Conservation (phyloP, 2,797 vertebrate species). For the Pelobates cultripes region DNA sequence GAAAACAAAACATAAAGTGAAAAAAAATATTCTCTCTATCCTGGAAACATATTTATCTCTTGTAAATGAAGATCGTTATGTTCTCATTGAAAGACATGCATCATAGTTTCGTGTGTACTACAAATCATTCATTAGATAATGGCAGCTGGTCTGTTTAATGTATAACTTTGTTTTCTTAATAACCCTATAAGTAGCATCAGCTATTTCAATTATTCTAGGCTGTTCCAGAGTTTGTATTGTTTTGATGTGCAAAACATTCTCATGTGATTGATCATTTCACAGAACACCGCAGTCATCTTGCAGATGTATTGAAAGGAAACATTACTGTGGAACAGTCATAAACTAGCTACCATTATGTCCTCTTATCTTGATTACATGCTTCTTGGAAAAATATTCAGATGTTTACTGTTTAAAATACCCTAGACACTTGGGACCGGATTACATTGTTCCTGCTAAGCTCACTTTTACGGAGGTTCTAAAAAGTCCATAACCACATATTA, state of each 20-base stretch:
- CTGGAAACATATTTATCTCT: background rate
- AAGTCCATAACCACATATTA: no score
- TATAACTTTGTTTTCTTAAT: conserved; percentile 22
- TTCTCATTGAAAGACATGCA: conserved; percentile 2
- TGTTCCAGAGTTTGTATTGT: conserved; percentile 23
- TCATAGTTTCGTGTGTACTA: background rate
- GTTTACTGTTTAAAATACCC: background rate
- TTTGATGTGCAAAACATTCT: background rate
- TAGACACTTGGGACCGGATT: background rate
- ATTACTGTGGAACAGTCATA: background rate
- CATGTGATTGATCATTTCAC: background rate
- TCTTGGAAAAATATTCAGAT: background rate
- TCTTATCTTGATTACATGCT: background rate
- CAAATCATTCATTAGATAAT: conserved; percentile 24
- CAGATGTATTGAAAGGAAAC: background rate
- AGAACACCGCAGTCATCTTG: background rate
- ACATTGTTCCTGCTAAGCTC: no score
- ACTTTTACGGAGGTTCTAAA: no score
- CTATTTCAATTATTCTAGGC: conserved; percentile 17
- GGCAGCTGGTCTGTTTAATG: conserved; percentile 18
- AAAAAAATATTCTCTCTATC: no score
- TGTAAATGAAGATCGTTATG: conserved; percentile 1
- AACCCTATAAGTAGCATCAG: conserved; percentile 20
- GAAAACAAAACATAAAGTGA: no score
- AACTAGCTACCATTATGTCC: background rate